These are phyloP conservation scores for Atta colombica DNA, from an alignment of 1,140 invertebrate genomes.

Conservation along the genomic window DNA sequence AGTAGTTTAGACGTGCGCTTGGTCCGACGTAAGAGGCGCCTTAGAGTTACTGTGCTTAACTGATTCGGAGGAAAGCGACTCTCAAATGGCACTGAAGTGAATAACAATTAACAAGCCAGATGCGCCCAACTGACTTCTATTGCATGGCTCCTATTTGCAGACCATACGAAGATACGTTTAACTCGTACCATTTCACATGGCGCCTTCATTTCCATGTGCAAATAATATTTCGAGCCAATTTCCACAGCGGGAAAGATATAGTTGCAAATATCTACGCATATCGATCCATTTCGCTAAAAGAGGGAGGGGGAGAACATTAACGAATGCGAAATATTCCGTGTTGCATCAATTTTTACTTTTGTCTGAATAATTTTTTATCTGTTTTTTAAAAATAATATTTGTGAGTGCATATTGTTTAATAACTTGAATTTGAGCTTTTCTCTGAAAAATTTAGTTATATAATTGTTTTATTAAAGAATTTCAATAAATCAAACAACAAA, in stretches of 20 bases:
- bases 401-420: background rate
- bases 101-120: slow-evolving; percentile 78
- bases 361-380: slow-evolving; percentile 6
- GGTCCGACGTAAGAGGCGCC: slow-evolving; percentile 31
- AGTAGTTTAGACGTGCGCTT: slow-evolving; percentile 45
- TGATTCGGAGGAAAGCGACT: slow-evolving; percentile 76
- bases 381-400: background rate
- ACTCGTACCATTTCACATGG: slow-evolving; percentile 74
- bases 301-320: background rate
- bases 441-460: background rate
- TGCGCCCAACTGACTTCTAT: slow-evolving; percentile 20
- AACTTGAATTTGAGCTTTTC: background rate
- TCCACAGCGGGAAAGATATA: slow-evolving; percentile 64
- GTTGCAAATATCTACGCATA: slow-evolving; percentile 17
- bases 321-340: background rate
- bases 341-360: slow-evolving; percentile 11
- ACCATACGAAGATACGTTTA: slow-evolving; percentile 74
- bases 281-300: background rate
- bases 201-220: slow-evolving; percentile 77
- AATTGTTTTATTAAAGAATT: background rate
- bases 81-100: slow-evolving; percentile 75
- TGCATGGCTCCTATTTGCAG: slow-evolving; percentile 69
- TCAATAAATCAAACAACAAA: slow-evolving; percentile 12
- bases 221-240: slow-evolving; percentile 77
- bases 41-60: slow-evolving; percentile 61